These are phyloP conservation scores for Thereva unica DNA, from an alignment of 2,888 invertebrate genomes.

Conservation along the genomic window DNA sequence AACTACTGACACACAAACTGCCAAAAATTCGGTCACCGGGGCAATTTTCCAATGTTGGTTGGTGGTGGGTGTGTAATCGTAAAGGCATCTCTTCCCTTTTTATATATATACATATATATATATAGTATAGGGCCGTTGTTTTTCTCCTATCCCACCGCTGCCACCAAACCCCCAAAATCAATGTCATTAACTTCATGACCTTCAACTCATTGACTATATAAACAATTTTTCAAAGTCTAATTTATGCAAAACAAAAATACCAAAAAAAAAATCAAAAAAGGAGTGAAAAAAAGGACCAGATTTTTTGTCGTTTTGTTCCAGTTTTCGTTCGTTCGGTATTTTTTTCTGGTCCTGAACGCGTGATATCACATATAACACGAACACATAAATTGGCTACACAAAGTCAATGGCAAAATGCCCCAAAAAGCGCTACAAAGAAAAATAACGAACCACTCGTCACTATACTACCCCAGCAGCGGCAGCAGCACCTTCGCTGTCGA, in stretches of 20 bases:
- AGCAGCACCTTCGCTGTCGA: slow-evolving; percentile 11
- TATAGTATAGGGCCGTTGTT: neutral
- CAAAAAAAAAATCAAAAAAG: neutral
- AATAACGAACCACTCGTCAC: slow-evolving; percentile 1
- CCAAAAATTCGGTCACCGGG: slow-evolving; percentile 8
- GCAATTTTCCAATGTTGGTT: neutral
- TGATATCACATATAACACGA: slow-evolving; percentile 14
- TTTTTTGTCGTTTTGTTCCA: too few species aligned
- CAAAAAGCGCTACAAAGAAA: slow-evolving; percentile 11
- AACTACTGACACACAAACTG: slow-evolving; percentile 9
- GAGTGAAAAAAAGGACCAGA: too few species aligned
- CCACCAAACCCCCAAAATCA: neutral
- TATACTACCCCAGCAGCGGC: neutral
- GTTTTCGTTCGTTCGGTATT: too few species aligned
- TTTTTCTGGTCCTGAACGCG: neutral
- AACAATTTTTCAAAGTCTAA: neutral
- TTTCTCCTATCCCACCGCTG: neutral
- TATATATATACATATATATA: too few species aligned
- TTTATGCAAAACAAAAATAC: slow-evolving; percentile 1
- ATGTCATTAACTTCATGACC: neutral
- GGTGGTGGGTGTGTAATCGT: too few species aligned
- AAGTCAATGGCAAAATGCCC: slow-evolving; percentile 21
- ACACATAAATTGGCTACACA: slow-evolving; percentile 7
- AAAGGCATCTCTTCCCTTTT: too few species aligned
- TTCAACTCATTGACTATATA: neutral